These are phyloP conservation scores for Jordanella pulchra DNA, from an alignment of 2,797 vertebrate genomes.

Conservation along the genomic window DNA sequence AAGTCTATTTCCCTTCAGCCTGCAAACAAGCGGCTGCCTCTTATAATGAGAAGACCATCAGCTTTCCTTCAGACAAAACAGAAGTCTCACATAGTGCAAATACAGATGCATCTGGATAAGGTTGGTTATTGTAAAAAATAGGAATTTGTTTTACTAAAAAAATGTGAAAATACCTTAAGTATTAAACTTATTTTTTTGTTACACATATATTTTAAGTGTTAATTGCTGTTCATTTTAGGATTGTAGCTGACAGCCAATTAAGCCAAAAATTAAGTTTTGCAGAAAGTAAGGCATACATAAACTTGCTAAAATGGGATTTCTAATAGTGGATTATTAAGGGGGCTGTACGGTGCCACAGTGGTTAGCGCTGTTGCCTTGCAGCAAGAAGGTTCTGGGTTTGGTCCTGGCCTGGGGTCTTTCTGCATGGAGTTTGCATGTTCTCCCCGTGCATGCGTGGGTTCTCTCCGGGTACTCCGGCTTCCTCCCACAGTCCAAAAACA, in stretches of 20 bases:
- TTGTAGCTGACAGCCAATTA: not conserved
- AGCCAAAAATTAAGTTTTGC: not conserved
- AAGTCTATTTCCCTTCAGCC: conserved; percentile 61
- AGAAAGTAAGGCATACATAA: not conserved
- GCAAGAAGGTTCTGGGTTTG: no score
- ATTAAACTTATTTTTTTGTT: not conserved
- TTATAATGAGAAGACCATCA: conserved; percentile 27
- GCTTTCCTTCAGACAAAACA: conserved; percentile 22
- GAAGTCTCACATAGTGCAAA: not conserved
- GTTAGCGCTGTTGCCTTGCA: no score
- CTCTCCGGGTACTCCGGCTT: no score
- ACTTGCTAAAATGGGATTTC: not conserved
- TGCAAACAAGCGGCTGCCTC: conserved; percentile 48
- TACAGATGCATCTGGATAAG: not conserved
- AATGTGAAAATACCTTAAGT: not conserved
- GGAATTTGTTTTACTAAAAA: not conserved
- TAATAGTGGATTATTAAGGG: not conserved
- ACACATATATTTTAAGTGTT: not conserved
- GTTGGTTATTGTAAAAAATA: not conserved
- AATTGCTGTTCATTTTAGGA: not conserved
- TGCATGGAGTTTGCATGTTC: no score
- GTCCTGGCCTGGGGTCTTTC: no score
- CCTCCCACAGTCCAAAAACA: no score
- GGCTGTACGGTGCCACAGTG: no score
- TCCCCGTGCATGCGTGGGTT: no score